phyloP scores from a whole-genome alignment of 2,797 vertebrate species.

The Notolepis coatsorum region DNA sequence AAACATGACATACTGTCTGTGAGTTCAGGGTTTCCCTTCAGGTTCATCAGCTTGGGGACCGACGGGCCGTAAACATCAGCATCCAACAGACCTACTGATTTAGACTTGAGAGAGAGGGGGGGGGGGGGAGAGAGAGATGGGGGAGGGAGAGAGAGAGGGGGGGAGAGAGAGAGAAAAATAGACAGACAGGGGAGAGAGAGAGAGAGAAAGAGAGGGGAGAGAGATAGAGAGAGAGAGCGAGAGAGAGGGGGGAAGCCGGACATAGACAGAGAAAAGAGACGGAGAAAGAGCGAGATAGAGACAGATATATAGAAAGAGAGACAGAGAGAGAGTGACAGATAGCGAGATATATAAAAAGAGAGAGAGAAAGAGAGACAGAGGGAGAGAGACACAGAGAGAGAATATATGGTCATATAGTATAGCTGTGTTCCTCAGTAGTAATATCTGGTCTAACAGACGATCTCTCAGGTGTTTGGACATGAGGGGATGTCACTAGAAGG shows the following conservation, averaged over 20 bases:
- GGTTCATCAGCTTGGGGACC: conserved; percentile 96
- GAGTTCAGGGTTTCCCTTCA: conserved; percentile 93
- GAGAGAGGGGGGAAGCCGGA: too few relatives aligned
- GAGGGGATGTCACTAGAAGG: background rate
- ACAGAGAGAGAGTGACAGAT: too few relatives aligned
- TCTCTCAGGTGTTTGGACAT: too few relatives aligned
- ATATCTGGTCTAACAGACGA: too few relatives aligned
- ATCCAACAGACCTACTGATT: conserved; percentile 91
- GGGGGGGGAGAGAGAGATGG: conserved; percentile 42
- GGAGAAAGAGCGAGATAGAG: too few relatives aligned
- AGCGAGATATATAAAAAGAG: too few relatives aligned
- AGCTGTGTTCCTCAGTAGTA: too few relatives aligned
- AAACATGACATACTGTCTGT: conserved; percentile 82
- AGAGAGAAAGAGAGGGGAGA: background rate
- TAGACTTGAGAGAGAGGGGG: conserved; percentile 75
- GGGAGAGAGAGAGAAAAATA: background rate
- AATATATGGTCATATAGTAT: too few relatives aligned
- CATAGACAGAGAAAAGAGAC: background rate
- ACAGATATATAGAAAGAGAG: too few relatives aligned
- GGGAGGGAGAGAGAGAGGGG: conserved; percentile 5
- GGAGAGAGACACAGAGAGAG: too few relatives aligned
- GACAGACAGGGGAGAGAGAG: background rate
- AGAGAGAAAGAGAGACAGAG: too few relatives aligned
- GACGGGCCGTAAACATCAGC: conserved; percentile 95
- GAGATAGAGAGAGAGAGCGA: too few relatives aligned